Percentiles rank a stretch among this genome's conserved stretches.
Conservation (phyloP, 2,797 vertebrate species). For the Nasua narica region DNA sequence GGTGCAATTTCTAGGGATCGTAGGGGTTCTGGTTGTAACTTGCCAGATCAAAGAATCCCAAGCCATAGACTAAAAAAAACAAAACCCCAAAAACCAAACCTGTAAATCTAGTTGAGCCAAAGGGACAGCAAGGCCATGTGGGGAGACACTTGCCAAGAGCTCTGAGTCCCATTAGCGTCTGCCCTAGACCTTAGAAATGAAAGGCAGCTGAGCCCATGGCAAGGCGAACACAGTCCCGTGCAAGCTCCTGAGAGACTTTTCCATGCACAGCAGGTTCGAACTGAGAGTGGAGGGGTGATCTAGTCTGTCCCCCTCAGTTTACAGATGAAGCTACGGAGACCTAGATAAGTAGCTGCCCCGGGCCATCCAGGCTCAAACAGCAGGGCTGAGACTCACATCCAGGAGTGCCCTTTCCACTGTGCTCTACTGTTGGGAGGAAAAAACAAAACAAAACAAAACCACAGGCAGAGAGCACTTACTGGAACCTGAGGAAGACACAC, state of each 20-base stretch:
- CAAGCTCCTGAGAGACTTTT: background rate
- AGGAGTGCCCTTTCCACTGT: background rate
- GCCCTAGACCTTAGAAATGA: background rate
- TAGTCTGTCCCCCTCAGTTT: background rate
- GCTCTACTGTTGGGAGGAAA: background rate
- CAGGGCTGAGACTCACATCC: background rate
- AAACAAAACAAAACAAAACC: background rate
- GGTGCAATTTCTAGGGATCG: background rate
- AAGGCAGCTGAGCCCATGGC: background rate
- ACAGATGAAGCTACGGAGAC: background rate
- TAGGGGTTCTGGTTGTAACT: background rate
- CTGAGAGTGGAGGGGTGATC: background rate
- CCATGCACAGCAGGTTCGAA: background rate
- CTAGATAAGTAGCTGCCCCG: background rate
- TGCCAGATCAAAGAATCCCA: constrained; percentile 4
- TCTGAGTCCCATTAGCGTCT: background rate
- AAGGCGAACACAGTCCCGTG: background rate
- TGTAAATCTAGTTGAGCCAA: constrained; percentile 5
- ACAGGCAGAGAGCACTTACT: background rate
- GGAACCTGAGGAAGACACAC: background rate
- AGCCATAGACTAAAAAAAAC: background rate
- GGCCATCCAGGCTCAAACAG: background rate
- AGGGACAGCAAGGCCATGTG: background rate
- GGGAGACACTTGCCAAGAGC: background rate
- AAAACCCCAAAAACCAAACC: background rate